Evolutionary conservation across 2,888 invertebrate species (phyloP).

Genomic region (Ectemnius continuus): DNA sequence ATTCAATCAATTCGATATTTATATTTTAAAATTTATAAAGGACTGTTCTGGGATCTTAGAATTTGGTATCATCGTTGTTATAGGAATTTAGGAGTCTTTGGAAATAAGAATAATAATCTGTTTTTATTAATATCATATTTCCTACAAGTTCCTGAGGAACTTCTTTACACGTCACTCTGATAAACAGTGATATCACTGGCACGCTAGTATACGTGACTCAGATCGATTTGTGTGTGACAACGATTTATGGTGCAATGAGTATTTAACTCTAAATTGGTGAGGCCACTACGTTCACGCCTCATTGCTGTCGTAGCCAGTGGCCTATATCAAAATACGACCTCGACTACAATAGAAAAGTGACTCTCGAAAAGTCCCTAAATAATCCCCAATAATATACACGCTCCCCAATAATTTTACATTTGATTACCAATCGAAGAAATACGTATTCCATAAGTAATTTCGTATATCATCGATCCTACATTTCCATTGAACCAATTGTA

Average conservation of each 20-base stretch:
- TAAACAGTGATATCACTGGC: slow-evolving; percentile 40
- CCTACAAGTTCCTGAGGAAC: not conserved
- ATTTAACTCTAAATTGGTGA: slow-evolving; percentile 26
- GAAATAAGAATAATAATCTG: not conserved
- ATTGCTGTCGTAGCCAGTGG: too few species aligned
- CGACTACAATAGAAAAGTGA: too few species aligned
- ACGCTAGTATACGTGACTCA: slow-evolving; percentile 35
- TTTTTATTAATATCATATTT: not conserved
- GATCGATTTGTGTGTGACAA: slow-evolving; percentile 25
- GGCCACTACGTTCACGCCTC: slow-evolving; percentile 2
- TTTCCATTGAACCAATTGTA: too few species aligned
- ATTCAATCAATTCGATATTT: slow-evolving; percentile 6
- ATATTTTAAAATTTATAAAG: not conserved
- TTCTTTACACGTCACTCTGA: slow-evolving; percentile 35
- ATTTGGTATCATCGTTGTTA: too few species aligned
- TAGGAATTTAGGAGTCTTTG: not conserved
- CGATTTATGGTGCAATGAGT: slow-evolving; percentile 25
- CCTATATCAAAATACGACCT: too few species aligned
- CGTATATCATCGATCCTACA: too few species aligned
- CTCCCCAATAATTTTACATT: too few species aligned
- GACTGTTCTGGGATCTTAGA: too few species aligned
- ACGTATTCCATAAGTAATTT: too few species aligned
- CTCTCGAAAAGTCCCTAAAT: too few species aligned
- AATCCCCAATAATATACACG: too few species aligned
- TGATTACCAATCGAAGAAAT: too few species aligned